Base-by-base conservation (phyloP, 2,797 vertebrate genomes). In the Odontamblyopus lacepedii region DNA sequence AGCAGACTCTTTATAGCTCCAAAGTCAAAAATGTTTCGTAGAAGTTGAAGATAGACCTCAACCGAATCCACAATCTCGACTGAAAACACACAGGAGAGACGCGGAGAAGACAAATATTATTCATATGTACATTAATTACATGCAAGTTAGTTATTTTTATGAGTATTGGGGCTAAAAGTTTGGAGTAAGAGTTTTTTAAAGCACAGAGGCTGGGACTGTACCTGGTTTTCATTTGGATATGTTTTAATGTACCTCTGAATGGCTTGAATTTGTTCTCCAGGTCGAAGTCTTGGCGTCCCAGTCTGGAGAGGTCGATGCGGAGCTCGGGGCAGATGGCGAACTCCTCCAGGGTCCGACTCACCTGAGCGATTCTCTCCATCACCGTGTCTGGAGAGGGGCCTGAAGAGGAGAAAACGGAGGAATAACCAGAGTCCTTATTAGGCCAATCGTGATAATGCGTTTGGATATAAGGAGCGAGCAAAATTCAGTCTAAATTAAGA, bases 211-310 rank as follows among this genome's bases (percentile, higher is more conserved):
- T 38, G 2, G 27, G 57, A 6, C 35, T 38, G 9, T 38, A 38
- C 9, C 6, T 51, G 48, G 3, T 51, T 51, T 15, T 50, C 18
- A 16, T 15, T 51, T 51, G 48, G 48, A 51, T 51, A 16, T 48
- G 1, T 15, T 0, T 35, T 2, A 30, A 8, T 55, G 13, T 95
- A 99, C 98, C 98, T 95, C 97, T 93, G 91, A 99, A 99, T 68
- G 98, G 98, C 81, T 99, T 99, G 90, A 99, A 99, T 87, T 99
- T 99, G 93, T 99, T 99, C 92, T 99, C 98, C 85, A 99, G 85
- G 87, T 99, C 97, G 91, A 99, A 99, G 77, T 99, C 97, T 78
- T 99, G 98, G 82, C 97, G 96, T 89, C 98, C 98, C 69, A 98
- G 88, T 57, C 96, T 93, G 79, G 97, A 97, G 7, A 99, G 95